Percentiles rank a stretch among this genome's conserved stretches.
Evolutionary conservation across 2,888 invertebrate genomes (phyloP).

Genomic region (Chrysina gloriosa): DNA sequence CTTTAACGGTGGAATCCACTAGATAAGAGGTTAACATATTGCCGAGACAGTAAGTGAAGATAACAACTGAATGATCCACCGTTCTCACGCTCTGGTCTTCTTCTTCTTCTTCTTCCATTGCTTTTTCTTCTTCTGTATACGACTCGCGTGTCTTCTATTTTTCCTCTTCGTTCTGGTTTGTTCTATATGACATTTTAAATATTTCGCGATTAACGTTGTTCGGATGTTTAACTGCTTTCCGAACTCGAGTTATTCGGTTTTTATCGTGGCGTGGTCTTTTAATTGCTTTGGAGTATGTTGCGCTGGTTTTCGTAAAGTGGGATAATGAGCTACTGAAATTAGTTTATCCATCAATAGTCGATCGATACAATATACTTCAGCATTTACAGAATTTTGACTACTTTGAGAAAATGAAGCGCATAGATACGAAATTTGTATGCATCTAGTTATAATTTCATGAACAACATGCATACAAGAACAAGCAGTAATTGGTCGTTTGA

Average conservation of each 20-base stretch:
- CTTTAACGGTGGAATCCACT: conserved; percentile 61
- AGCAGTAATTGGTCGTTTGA: too few species aligned
- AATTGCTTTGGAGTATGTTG: not conserved
- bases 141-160: not conserved
- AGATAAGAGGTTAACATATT: conserved; percentile 65
- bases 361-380: too few species aligned
- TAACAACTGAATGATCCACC: conserved; percentile 59
- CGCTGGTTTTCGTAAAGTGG: too few species aligned
- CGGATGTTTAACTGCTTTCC: conserved; percentile 11
- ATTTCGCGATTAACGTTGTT: conserved; percentile 35
- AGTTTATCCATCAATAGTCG: too few species aligned
- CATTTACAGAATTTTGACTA: too few species aligned
- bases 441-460: too few species aligned
- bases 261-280: not conserved
- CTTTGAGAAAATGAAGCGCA: too few species aligned
- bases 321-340: too few species aligned
- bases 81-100: conserved; percentile 59
- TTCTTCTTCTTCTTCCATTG: conserved; percentile 30
- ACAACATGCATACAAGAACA: too few species aligned
- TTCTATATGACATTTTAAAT: conserved; percentile 35
- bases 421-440: too few species aligned
- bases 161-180: conserved; percentile 2
- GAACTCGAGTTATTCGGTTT: conserved; percentile 8
- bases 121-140: conserved; percentile 19
- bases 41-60: conserved; percentile 60